Evolutionary conservation across 2,888 invertebrate genomes (phyloP).

Genomic region (Beris chalybata): DNA sequence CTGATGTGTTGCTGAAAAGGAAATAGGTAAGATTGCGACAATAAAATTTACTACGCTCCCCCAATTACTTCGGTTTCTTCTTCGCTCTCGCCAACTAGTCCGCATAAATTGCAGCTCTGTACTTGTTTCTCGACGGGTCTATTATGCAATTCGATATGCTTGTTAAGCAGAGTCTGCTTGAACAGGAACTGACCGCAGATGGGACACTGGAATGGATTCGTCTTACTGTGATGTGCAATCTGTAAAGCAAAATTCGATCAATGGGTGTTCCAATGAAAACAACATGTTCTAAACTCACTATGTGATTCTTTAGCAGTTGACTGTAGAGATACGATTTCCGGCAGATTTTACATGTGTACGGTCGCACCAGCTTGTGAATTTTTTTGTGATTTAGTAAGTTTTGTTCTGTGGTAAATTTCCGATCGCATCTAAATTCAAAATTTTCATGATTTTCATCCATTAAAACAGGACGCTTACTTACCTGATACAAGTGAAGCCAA

Average conservation of each 20-base stretch:
- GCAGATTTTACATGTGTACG: slow-evolving; percentile 43
- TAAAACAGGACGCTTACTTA: slow-evolving; percentile 23
- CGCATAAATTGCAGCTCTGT: slow-evolving; percentile 46
- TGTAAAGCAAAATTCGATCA: slow-evolving; percentile 1
- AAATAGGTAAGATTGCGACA: background rate
- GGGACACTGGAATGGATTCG: slow-evolving; percentile 43
- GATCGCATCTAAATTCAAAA: slow-evolving; percentile 47
- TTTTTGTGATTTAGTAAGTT: slow-evolving; percentile 43
- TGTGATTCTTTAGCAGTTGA: slow-evolving; percentile 34
- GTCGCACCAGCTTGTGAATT: slow-evolving; percentile 42
- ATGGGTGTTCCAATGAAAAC: background rate
- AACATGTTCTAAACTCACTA: slow-evolving; percentile 20
- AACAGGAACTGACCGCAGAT: slow-evolving; percentile 46
- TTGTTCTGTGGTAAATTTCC: slow-evolving; percentile 42
- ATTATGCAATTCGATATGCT: slow-evolving; percentile 45
- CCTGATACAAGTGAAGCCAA: slow-evolving; percentile 46
- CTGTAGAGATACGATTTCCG: slow-evolving; percentile 41
- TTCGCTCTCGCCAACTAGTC: slow-evolving; percentile 44
- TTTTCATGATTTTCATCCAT: background rate
- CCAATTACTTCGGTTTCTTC: slow-evolving; percentile 42
- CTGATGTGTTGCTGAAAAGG: slow-evolving; percentile 37
- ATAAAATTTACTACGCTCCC: slow-evolving; percentile 1
- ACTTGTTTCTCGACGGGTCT: slow-evolving; percentile 36
- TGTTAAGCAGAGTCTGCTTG: slow-evolving; percentile 46
- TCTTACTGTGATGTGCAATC: slow-evolving; percentile 36